Conservation (phyloP, 1,140 invertebrate genomes). For the Brachionus manjavacas region DNA sequence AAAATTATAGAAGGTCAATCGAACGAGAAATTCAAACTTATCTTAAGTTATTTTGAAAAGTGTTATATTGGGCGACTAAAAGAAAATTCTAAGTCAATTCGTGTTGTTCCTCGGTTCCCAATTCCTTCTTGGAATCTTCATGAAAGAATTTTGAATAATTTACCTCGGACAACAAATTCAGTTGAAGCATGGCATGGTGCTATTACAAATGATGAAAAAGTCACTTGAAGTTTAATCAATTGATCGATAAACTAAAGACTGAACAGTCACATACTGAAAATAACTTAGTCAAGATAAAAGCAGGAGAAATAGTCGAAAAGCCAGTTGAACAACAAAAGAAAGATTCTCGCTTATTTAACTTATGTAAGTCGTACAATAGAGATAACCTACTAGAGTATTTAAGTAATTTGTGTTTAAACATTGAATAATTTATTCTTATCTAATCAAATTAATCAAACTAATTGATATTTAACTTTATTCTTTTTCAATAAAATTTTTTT, state of each 20-base stretch:
- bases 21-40: not conserved
- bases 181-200: not conserved
- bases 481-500: too few relatives aligned
- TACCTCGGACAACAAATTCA: not conserved
- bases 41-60: not conserved
- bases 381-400: not conserved
- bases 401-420: not conserved
- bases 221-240: not conserved
- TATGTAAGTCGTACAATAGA: not conserved
- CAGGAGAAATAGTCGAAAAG: not conserved
- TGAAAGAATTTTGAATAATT: not conserved
- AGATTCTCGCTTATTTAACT: not conserved
- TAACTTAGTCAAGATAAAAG: not conserved
- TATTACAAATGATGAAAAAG: not conserved
- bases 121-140: not conserved
- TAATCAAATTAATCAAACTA: not conserved
- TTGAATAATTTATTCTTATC: not conserved
- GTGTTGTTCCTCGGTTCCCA: not conserved
- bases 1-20: not conserved
- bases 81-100: not conserved
- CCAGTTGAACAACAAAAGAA: not conserved
- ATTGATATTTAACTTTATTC: too few relatives aligned
- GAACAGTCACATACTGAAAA: not conserved
- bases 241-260: not conserved
- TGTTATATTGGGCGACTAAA: not conserved